Conservation (phyloP, 2,888 invertebrate genomes). For the Villa cingulata region DNA sequence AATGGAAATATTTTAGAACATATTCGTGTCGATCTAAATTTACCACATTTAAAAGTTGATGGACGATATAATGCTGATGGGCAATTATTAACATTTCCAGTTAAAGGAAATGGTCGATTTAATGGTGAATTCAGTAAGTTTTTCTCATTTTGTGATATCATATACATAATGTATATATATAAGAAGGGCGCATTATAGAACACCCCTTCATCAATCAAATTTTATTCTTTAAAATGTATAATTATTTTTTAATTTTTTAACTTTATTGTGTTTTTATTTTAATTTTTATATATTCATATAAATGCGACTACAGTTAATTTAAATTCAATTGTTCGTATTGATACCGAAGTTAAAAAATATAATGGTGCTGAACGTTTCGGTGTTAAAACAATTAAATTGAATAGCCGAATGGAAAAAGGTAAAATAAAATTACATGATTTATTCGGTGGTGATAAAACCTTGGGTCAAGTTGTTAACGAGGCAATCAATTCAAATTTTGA, state of each 20-base stretch:
- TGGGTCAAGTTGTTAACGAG: constrained; percentile 58
- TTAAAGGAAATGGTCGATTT: constrained; percentile 19
- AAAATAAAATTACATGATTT: constrained; percentile 55
- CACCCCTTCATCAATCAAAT: no score
- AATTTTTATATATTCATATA: no score
- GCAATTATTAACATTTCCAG: constrained; percentile 22
- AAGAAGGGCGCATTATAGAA: no score
- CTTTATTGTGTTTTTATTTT: constrained; percentile 1
- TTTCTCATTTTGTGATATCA: no score
- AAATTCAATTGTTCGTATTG: neutral
- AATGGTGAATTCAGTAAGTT: neutral
- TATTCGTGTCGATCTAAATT: constrained; percentile 43
- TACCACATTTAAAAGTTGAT: neutral
- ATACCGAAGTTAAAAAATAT: neutral
- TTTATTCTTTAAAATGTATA: neutral
- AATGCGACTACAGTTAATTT: neutral
- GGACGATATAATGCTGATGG: constrained; percentile 21
- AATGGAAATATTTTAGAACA: constrained; percentile 30
- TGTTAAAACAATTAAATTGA: constrained; percentile 49
- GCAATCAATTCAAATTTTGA: constrained; percentile 48
- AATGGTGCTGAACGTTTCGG: constrained; percentile 44
- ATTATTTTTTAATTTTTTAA: neutral
- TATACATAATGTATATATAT: no score
- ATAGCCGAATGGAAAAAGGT: constrained; percentile 54
- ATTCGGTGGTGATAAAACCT: constrained; percentile 54